Conservation (phyloP, 2,797 vertebrate genomes). For the Lindbergichthys nudifrons region DNA sequence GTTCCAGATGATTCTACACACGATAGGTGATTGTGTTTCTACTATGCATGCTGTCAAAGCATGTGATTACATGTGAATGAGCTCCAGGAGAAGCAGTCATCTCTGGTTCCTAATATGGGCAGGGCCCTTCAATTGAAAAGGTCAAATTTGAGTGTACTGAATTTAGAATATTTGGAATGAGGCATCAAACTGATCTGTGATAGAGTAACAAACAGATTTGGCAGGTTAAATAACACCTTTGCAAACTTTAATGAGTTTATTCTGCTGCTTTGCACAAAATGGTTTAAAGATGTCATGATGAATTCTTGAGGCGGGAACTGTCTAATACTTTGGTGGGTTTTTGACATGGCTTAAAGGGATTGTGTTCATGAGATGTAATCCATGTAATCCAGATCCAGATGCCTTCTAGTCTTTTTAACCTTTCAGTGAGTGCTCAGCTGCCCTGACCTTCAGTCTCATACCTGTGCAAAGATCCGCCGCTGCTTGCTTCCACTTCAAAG, state of each 20-base stretch:
- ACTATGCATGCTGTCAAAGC: not conserved
- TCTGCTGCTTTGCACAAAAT: slow-evolving; percentile 75
- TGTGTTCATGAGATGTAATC: slow-evolving; percentile 79
- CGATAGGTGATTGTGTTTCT: slow-evolving; percentile 12
- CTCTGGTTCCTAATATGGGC: slow-evolving; percentile 57
- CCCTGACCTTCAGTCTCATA: slow-evolving; percentile 47
- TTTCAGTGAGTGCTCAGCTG: slow-evolving; percentile 40
- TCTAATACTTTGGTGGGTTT: slow-evolving; percentile 74
- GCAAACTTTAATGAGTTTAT: slow-evolving; percentile 74
- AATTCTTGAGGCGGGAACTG: slow-evolving; percentile 64
- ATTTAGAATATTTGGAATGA: slow-evolving; percentile 35
- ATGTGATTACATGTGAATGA: slow-evolving; percentile 16
- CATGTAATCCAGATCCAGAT: slow-evolving; percentile 50
- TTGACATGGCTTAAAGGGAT: slow-evolving; percentile 82
- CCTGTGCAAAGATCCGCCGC: slow-evolving; percentile 39
- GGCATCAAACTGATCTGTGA: slow-evolving; percentile 66
- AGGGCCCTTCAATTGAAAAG: slow-evolving; percentile 35
- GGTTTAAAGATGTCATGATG: slow-evolving; percentile 71
- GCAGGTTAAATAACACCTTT: slow-evolving; percentile 69
- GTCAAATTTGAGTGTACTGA: slow-evolving; percentile 39
- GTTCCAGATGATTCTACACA: slow-evolving; percentile 3
- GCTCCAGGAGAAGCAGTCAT: not conserved
- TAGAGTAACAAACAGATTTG: slow-evolving; percentile 56
- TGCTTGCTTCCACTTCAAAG: slow-evolving; percentile 62
- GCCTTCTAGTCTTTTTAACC: slow-evolving; percentile 61